Evolutionary conservation across 2,113 vertebrate genomes (phyloP).

Genomic region (Tragelaphus scriptus): DNA sequence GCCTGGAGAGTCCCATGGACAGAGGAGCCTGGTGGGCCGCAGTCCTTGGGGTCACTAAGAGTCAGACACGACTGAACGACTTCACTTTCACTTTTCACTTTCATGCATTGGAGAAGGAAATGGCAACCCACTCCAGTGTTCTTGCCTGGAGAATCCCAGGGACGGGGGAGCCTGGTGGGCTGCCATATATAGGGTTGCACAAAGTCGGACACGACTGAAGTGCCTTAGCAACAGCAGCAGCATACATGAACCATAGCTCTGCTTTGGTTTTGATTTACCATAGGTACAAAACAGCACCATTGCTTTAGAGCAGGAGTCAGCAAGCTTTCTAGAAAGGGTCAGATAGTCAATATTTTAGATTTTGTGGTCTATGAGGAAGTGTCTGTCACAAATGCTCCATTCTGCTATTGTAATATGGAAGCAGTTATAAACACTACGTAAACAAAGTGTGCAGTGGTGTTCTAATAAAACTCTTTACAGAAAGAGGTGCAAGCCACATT

Average conservation of each 20-base stretch:
- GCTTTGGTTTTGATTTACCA: background rate
- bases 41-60: too few species aligned
- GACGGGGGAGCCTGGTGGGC: too few species aligned
- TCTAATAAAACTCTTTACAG: background rate
- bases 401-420: background rate
- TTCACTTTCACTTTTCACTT: too few species aligned
- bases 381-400: background rate
- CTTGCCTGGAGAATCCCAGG: too few species aligned
- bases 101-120: too few species aligned
- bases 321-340: background rate
- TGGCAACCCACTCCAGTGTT: too few species aligned
- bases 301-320: background rate
- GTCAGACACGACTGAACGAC: too few species aligned
- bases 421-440: background rate
- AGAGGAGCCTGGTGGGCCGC: too few species aligned
- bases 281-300: background rate
- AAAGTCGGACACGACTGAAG: too few species aligned
- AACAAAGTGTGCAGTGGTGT: background rate
- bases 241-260: background rate
- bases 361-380: background rate
- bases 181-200: too few species aligned
- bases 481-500: background rate
- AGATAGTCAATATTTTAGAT: background rate
- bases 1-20: too few species aligned
- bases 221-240: too few species aligned